A percentile compares a stretch with the other conserved stretches of the same genome.
These are phyloP conservation scores for Zhuqinia jingwanae DNA, from an alignment of 2,888 invertebrate genomes.

Conservation along the genomic window DNA sequence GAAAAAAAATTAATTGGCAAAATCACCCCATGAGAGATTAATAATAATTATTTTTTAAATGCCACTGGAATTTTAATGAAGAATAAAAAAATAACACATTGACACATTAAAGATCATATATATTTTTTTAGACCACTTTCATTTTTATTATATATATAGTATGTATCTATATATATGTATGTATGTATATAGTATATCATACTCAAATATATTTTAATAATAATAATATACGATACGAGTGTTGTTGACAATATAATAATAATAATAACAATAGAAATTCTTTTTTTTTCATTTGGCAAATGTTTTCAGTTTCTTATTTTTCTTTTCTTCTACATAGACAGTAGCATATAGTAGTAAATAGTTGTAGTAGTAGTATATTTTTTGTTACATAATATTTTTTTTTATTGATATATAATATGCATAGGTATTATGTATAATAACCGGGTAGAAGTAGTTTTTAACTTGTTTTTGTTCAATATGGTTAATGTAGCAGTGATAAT, in stretches of 20 bases:
- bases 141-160: constrained; percentile 32
- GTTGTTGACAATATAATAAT: neutral
- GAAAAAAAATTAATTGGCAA: too few relatives aligned
- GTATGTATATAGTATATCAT: constrained; percentile 1
- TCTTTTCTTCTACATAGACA: too few relatives aligned
- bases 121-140: constrained; percentile 17
- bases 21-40: neutral
- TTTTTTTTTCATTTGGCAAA: constrained; percentile 56
- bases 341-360: too few relatives aligned
- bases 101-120: neutral
- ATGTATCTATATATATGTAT: constrained; percentile 14
- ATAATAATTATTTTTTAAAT: neutral
- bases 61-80: neutral
- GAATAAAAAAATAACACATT: neutral
- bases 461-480: too few relatives aligned
- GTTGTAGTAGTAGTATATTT: too few relatives aligned
- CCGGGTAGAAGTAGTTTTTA: too few relatives aligned
- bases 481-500: too few relatives aligned
- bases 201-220: constrained; percentile 10
- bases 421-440: too few relatives aligned
- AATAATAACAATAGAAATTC: constrained; percentile 60
- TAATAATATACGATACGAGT: constrained; percentile 28
- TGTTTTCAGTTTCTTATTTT: constrained; percentile 48
- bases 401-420: too few relatives aligned
- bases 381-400: too few relatives aligned